Conservation (phyloP, 2,888 invertebrate genomes). For the Drosophila buzzatii region DNA sequence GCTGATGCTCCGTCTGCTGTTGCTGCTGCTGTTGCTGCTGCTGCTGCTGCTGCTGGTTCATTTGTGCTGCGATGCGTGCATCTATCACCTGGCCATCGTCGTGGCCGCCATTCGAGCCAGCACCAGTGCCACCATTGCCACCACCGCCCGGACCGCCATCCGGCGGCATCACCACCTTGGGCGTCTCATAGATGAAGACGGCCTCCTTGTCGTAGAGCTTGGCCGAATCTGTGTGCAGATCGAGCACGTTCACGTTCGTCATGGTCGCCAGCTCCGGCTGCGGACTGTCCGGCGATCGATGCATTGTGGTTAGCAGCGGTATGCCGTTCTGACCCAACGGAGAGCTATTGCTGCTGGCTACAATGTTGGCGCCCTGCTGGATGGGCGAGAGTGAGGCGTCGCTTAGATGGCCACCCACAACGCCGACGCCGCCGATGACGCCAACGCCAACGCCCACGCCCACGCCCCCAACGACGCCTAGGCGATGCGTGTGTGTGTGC, state of each 20-base stretch:
- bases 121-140: conserved; percentile 4
- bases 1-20: conserved; percentile 73
- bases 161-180: conserved; percentile 82
- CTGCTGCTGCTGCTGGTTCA: conserved; percentile 49
- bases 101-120: conserved; percentile 56
- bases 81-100: conserved; percentile 84
- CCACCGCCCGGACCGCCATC: conserved; percentile 47
- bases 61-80: conserved; percentile 84
- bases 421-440: conserved; percentile 53
- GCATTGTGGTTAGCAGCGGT: conserved; percentile 83
- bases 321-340: conserved; percentile 82
- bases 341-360: conserved; percentile 73
- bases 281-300: conserved; percentile 87
- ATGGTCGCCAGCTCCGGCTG: conserved; percentile 93
- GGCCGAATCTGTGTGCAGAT: conserved; percentile 86
- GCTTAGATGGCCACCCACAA: conserved; percentile 66
- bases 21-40: conserved; percentile 60
- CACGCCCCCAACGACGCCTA: conserved; percentile 52
- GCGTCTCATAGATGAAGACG: conserved; percentile 84
- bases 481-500: conserved; percentile 49
- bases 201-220: conserved; percentile 85
- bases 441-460: conserved; percentile 63
- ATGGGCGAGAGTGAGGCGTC: conserved; percentile 73
- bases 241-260: conserved; percentile 94
- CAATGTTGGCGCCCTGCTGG: conserved; percentile 72